Base-by-base conservation (phyloP, 2,797 vertebrate species). In the Enteromius unitaeniatus region DNA sequence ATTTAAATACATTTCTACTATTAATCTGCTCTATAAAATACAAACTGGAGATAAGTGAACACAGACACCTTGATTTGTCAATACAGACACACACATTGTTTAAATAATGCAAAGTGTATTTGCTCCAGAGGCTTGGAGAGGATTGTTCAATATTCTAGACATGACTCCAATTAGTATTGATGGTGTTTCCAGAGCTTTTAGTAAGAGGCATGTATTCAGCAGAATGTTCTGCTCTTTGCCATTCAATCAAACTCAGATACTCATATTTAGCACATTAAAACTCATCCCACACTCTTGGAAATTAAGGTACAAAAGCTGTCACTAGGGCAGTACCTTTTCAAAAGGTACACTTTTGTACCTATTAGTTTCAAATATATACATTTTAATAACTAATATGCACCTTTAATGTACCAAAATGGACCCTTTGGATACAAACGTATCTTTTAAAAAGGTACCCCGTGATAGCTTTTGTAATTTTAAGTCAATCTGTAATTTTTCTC, bases 61-160 rank as follows among this genome's bases (percentile, higher is more conserved):
- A 37, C 49, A 42, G 13, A 80, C 45, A 19, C 34, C 49, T 58
- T 60, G 28, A 62, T 31, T 53, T 34, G 21, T 26, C 74, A 28
- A 58, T 26, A 26, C 19, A 49, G 40, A 65, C 37, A 31, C 11
- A 77, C 37, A 64, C 13, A 75, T 81, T 86, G 73, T 62, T 86
- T 28, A 15, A 28, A 62, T 28, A 26, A 60, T 60, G 58, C 11
- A 62, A 28, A 62, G 37, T 31, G 60, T 69, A 67, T 26, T 55
- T 47, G 79, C 73, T 84, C 53, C 23, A 1, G 69, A 40, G 78
- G 78, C 34, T 23, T 70, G 51, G 58, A 49, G 51, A 21, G 37
- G n/a, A 34, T 60, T 79, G 55, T 84, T 89, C 68, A 84, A 87
- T 87, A 87, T 81, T 84, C 84, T 17, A 86, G 72, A 60, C 65